Evolutionary conservation across 2,113 vertebrate species (phyloP).

Genomic region (Callopanchax toddi): DNA sequence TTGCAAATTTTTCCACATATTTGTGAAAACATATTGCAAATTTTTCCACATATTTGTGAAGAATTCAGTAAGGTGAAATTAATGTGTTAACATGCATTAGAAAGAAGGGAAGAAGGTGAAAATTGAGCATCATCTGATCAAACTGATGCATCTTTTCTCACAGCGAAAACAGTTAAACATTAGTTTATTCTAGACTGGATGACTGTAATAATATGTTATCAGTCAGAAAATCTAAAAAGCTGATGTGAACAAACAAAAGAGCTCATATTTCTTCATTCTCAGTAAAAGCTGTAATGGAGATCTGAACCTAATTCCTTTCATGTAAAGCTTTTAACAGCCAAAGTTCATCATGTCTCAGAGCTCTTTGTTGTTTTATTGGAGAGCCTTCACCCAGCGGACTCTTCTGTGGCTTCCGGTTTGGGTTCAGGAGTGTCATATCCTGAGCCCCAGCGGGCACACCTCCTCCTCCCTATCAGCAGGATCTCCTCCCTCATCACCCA

Average conservation of each 20-base stretch:
- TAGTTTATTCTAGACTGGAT: not conserved
- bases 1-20: not conserved
- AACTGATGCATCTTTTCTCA: not conserved
- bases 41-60: not conserved
- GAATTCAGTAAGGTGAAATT: not conserved
- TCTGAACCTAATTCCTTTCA: not conserved
- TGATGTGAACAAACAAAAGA: not conserved
- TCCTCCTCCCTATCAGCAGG: too few relatives aligned
- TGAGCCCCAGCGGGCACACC: too few relatives aligned
- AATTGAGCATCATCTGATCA: not conserved
- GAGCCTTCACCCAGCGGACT: too few relatives aligned
- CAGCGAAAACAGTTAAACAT: not conserved
- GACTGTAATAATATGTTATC: not conserved
- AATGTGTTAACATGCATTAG: too few relatives aligned
- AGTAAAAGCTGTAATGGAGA: not conserved
- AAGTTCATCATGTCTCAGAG: not conserved
- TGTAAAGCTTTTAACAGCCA: not conserved
- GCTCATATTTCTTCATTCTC: not conserved
- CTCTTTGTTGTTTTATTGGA: not conserved
- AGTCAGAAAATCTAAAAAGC: not conserved
- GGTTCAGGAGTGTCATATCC: too few relatives aligned
- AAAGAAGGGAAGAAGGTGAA: too few relatives aligned
- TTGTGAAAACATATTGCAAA: not conserved
- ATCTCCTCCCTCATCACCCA: too few relatives aligned
- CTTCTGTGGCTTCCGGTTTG: too few relatives aligned